Evolutionary conservation across 2,888 invertebrate species (phyloP).

Genomic region (Drosophila pseudotakahashii): DNA sequence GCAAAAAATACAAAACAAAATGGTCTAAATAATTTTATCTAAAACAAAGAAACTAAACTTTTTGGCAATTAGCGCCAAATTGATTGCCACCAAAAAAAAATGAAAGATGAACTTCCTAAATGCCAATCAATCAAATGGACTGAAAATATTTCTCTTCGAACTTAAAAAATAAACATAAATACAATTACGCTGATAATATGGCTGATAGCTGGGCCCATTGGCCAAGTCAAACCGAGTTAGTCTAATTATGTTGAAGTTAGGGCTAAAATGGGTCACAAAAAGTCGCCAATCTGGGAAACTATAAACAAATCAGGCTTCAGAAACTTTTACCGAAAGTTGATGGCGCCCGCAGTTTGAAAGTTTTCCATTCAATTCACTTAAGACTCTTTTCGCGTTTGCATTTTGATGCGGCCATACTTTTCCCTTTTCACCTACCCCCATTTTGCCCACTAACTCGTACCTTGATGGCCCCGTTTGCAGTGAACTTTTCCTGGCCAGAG

Average conservation of each 20-base stretch:
- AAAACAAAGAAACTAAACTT: too few species aligned
- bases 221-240: background rate
- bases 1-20: too few species aligned
- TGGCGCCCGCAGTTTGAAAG: conserved; percentile 67
- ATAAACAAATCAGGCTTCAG: conserved; percentile 33
- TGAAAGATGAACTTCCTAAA: background rate
- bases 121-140: background rate
- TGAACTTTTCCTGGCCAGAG: conserved; percentile 58
- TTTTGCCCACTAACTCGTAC: conserved; percentile 36
- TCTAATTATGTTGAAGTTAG: conserved; percentile 37
- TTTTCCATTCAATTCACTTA: conserved; percentile 78
- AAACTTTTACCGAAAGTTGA: conserved; percentile 45
- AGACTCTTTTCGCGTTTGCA: conserved; percentile 62
- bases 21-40: too few species aligned
- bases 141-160: background rate
- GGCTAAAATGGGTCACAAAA: conserved; percentile 29
- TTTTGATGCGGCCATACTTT: conserved; percentile 69
- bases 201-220: background rate
- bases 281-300: conserved; percentile 28
- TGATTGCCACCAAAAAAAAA: background rate
- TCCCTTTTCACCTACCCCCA: background rate
- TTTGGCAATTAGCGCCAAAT: background rate
- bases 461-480: conserved; percentile 56
- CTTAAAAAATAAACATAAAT: background rate
- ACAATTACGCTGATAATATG: background rate